Evolutionary conservation across 2,113 vertebrate species (phyloP).

Genomic region (Mystacornis crossleyi): DNA sequence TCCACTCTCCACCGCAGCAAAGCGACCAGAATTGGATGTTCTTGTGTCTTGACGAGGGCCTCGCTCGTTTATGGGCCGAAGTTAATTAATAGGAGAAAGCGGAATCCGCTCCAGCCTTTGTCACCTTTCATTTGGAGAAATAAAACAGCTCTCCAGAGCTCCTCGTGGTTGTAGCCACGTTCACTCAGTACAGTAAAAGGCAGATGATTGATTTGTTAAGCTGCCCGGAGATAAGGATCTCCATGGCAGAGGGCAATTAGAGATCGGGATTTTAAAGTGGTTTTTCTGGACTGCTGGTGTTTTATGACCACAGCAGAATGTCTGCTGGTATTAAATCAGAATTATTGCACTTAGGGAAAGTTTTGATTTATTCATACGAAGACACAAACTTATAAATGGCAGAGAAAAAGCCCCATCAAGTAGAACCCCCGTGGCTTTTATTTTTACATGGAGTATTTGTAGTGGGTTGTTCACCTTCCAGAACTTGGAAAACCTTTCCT

Average conservation of each 20-base stretch:
- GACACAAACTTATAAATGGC: background rate
- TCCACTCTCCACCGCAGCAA: background rate
- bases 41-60: background rate
- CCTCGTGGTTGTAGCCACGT: background rate
- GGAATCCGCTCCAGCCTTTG: background rate
- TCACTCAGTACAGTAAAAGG: background rate
- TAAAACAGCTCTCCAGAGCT: background rate
- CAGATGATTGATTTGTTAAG: background rate
- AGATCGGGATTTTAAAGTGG: background rate
- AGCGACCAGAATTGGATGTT: background rate
- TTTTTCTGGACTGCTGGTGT: background rate
- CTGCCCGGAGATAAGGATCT: background rate
- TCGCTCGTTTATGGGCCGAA: background rate
- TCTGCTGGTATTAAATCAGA: background rate
- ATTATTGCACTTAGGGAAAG: background rate
- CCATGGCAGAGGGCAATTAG: background rate
- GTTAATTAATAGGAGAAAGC: background rate
- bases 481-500: background rate
- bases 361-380: background rate
- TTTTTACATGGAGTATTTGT: background rate
- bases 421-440: fast-evolving
- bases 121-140: background rate
- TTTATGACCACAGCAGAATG: background rate
- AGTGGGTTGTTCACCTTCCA: background rate
- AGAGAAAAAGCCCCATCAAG: background rate